A percentile compares a stretch with the other conserved stretches of the same genome.
phyloP scores from a whole-genome alignment of 1,140 invertebrate species.

The Mizuhopecten yessoensis region DNA sequence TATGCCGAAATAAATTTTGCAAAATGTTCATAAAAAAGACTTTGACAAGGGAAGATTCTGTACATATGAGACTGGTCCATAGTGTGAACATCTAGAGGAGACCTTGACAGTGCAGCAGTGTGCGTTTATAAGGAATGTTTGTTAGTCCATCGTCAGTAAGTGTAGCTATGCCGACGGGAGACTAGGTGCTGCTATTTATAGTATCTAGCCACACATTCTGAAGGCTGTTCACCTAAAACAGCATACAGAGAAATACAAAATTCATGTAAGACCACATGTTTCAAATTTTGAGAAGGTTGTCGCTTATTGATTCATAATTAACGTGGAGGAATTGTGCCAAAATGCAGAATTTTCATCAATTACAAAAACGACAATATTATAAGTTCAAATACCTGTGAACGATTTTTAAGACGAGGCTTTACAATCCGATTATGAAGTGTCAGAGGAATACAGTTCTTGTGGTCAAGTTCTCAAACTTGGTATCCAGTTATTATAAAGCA shows the following conservation, averaged over 20 bases:
- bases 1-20: neutral
- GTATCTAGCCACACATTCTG: neutral
- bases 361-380: too few species aligned
- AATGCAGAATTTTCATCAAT: too few species aligned
- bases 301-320: neutral
- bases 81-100: neutral
- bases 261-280: neutral
- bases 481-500: too few species aligned
- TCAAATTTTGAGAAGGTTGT: neutral
- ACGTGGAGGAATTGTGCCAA: neutral
- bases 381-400: too few species aligned
- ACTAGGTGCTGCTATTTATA: neutral
- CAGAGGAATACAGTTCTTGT: too few species aligned
- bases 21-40: too few species aligned
- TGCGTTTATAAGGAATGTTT: neutral
- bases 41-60: neutral
- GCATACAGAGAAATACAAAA: too few species aligned
- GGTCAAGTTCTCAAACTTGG: too few species aligned
- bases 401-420: too few species aligned
- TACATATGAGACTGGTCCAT: neutral
- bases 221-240: neutral
- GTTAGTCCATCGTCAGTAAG: neutral
- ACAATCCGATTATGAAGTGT: too few species aligned
- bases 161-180: neutral
- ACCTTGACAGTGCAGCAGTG: neutral